Base-by-base conservation (phyloP, 2,888 invertebrate genomes). In the Deilephila elpenor region DNA sequence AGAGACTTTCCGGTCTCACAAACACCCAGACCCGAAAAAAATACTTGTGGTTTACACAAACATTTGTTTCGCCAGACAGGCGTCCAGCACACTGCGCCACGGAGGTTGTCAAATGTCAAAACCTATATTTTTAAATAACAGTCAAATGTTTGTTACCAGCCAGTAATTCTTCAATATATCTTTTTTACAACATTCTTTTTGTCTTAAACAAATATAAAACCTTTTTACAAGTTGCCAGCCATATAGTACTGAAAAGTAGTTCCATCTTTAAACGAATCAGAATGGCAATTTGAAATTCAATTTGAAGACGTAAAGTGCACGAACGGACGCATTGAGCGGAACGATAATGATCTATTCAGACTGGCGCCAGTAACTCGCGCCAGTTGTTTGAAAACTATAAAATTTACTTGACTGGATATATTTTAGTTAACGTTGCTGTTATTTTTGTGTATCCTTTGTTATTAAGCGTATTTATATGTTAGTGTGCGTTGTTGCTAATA, bases 331-430 rank as follows among this genome's bases (percentile, higher is more conserved):
- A 61, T 71, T 71, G 71, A 62, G 25, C 20, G 62, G n/a, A 56
- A n/a, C 74, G 25, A 19, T 67, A 29, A 75, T 70, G 74, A 56
- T 34, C 64, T 37, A 60, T 76, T 73, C 32, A 73, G 60, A 74
- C 60, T 34, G 19, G 25, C 14, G 34, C 75, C 60, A 75, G 74
- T 70, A 11, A 72, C 74, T 74, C 29, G 71, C 8, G 62, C 74
- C 5, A 79, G 72, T 74, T 51, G 73, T 64, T 70, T 71, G 72
- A 37, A 51, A 75, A 70, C 70, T 73, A 76, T 75, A 76, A 78
- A 73, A 79, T 73, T 71, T 59, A 62, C 62, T 62, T n/a, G 61
- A 5, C n/a, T 61, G 44, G 44, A 25, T 14, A 44, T 51, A 51
- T 17, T 67, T 20, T 34, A 56, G 34, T 34, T 59, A 71, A 59